These are phyloP conservation scores for Bicyclus anynana DNA, from an alignment of 1,140 invertebrate species.

Conservation along the genomic window DNA sequence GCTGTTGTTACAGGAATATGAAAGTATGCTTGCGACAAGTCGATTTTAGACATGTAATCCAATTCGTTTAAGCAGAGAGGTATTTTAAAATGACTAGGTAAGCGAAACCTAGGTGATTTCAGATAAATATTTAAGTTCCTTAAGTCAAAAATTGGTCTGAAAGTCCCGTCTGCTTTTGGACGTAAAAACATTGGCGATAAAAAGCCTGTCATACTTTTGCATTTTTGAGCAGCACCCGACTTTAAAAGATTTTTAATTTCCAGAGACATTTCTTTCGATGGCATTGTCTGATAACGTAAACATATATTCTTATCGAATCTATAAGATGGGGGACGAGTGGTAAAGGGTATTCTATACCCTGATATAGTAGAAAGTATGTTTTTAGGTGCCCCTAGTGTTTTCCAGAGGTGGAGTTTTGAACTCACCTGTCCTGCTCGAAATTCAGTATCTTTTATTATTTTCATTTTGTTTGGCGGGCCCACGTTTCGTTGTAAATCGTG, in stretches of 20 bases:
- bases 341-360: not conserved
- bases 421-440: too few relatives aligned
- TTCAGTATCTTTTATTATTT: too few relatives aligned
- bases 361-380: not conserved
- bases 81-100: constrained; percentile 34
- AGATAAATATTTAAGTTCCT: constrained; percentile 37
- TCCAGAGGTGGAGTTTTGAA: too few relatives aligned
- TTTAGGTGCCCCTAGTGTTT: not conserved
- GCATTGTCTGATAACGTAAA: not conserved
- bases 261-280: not conserved
- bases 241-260: not conserved
- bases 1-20: constrained; percentile 33
- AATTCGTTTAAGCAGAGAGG: constrained; percentile 34
- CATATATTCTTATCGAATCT: not conserved
- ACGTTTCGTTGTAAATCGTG: too few relatives aligned
- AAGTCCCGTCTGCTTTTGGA: constrained; percentile 19
- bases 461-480: too few relatives aligned
- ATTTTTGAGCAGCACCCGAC: not conserved
- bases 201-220: constrained; percentile 22
- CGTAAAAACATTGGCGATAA: constrained; percentile 43
- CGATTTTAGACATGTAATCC: constrained; percentile 37
- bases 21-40: constrained; percentile 54
- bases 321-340: not conserved
- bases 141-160: constrained; percentile 39
- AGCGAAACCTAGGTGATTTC: constrained; percentile 30